Evolutionary conservation across 1,140 invertebrate genomes (phyloP), one percentile per base, ranked within the genome.

Genomic region (Neelides sp.): DNA sequence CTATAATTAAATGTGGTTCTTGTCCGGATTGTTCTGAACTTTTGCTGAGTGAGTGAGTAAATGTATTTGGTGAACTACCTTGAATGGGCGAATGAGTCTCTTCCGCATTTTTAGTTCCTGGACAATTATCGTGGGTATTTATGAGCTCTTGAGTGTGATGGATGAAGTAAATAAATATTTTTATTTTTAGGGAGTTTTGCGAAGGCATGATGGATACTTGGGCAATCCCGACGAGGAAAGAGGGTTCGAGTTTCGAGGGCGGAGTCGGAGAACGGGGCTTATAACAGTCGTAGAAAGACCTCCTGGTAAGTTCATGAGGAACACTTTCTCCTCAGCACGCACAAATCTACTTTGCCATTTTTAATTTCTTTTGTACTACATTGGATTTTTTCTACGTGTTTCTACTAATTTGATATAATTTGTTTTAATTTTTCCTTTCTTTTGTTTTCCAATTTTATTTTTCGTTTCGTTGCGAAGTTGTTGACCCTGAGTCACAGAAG

Each of bases 241-340:
- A n/a, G n/a, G n/a, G n/a, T 10, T 55, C 58, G 24, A 59, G 62
- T 48, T 68, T 66, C 66, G 68, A 34, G 63, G 65, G 4, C 40
- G 58, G 7, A 66, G 66, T 44, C 64, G 68, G 26, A 61, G 63
- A 47, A 56, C 61, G 28, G 65, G 64, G 37, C 68, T 61, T 43
- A 63, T 65, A 30, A 65, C 72, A 41, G 86, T 91, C 1, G 88
- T 83, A 53, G 85, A 89, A 66, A 70, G 84, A 59, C 85, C 81
- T 47, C 81, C 86, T 73, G 86, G 86, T 91, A 73, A 68, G 64
- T 55, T 24, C 20, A 10, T 41, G 10, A 15, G 8, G n/a, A n/a
- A 3, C 20, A 36, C n/a, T 36, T 17, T 5, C 8, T 4, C 13
- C 32, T 48, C 48, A 52, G 28, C 52, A 12, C 39, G 34, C 24